A percentile compares a stretch with the other conserved stretches of the same genome.
Evolutionary conservation across 2,113 vertebrate genomes (phyloP).

Genomic region (Tyto alba): DNA sequence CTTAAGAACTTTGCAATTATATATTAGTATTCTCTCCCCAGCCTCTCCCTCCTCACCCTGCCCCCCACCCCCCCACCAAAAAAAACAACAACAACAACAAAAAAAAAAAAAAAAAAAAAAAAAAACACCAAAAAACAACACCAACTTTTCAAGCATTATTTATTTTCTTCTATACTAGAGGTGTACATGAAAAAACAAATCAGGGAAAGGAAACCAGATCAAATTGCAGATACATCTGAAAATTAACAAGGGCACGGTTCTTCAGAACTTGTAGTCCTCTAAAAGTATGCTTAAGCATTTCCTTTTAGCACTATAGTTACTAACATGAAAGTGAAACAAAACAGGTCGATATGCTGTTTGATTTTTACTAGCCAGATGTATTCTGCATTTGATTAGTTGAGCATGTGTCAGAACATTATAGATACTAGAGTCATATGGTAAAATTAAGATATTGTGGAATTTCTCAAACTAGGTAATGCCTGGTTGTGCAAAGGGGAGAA

Average conservation of each 20-base stretch:
- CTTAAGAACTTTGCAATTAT: background rate
- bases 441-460: background rate
- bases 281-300: background rate
- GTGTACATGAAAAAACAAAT: background rate
- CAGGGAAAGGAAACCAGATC: background rate
- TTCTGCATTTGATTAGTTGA: background rate
- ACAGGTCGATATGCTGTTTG: background rate
- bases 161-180: background rate
- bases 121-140: too few species aligned
- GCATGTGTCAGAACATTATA: background rate
- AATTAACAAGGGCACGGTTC: background rate
- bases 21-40: background rate
- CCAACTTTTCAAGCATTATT: background rate
- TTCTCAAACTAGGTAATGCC: background rate
- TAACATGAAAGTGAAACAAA: background rate
- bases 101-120: too few species aligned
- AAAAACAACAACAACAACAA: too few species aligned
- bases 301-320: background rate
- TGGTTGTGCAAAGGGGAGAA: background rate
- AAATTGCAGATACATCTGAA: background rate
- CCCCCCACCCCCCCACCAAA: fast-evolving
- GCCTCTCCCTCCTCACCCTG: too few species aligned
- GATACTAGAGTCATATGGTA: background rate
- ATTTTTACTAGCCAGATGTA: background rate
- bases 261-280: background rate